A percentile compares a stretch with the other conserved stretches of the same genome.
phyloP scores from a whole-genome alignment of 2,797 vertebrate species.

The Micrastur ruficollis region DNA sequence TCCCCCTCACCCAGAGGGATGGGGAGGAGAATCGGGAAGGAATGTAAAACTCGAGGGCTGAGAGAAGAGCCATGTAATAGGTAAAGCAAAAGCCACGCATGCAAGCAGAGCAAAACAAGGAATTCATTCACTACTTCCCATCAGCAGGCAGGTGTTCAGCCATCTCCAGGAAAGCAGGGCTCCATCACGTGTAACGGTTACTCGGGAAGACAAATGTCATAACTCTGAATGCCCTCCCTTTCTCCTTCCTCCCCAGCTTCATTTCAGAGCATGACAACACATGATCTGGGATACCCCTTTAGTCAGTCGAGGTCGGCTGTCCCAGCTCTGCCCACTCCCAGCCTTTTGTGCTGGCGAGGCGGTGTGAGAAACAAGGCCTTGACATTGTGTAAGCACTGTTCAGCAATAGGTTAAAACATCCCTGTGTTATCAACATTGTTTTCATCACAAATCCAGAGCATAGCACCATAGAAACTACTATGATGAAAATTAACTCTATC shows the following conservation, averaged over 20 bases:
- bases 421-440: neutral
- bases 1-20: no score
- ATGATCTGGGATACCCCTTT: neutral
- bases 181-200: rapidly evolving
- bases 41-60: no score
- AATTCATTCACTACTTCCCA: neutral
- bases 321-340: neutral
- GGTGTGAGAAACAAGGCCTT: neutral
- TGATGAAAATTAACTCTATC: neutral
- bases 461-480: neutral
- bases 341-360: rapidly evolving
- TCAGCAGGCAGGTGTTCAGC: neutral
- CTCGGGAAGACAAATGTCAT: neutral
- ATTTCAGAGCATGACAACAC: neutral
- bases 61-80: neutral
- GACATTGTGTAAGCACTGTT: neutral
- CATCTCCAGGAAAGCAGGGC: neutral
- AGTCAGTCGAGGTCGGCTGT: neutral
- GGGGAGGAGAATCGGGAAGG: no score
- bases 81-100: neutral
- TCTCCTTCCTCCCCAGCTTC: neutral
- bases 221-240: neutral
- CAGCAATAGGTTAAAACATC: neutral
- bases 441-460: neutral
- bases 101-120: neutral